Percentiles rank a stretch among this genome's conserved stretches.
These are phyloP conservation scores for Hormaphis cornu DNA, from an alignment of 1,140 invertebrate species.

Conservation along the genomic window DNA sequence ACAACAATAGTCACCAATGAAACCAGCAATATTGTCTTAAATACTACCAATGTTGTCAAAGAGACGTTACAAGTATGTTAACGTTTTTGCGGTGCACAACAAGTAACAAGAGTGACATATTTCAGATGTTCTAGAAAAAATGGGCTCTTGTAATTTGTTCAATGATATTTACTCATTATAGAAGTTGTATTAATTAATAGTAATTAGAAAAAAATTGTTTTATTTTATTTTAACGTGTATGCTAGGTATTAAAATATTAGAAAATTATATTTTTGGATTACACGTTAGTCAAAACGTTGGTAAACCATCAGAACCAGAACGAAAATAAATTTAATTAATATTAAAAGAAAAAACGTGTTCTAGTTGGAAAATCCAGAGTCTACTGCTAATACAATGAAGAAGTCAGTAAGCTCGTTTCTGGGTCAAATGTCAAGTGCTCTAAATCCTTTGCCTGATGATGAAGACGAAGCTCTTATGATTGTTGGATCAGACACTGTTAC, in stretches of 20 bases:
- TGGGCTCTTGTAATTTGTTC: too few relatives aligned
- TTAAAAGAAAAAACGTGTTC: conserved; percentile 35
- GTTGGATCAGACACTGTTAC: conserved; percentile 51
- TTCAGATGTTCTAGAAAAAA: too few relatives aligned
- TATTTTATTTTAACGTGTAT: neutral
- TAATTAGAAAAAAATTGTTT: conserved; percentile 22
- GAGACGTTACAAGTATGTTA: conserved; percentile 56
- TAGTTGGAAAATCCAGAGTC: conserved; percentile 59
- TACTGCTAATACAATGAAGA: conserved; percentile 57
- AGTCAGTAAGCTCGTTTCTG: conserved; percentile 56
- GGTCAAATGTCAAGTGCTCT: conserved; percentile 54
- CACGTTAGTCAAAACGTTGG: neutral
- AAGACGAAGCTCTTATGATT: conserved; percentile 55
- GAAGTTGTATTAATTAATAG: too few relatives aligned
- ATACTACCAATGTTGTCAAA: conserved; percentile 53
- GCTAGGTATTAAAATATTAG: too few relatives aligned
- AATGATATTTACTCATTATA: too few relatives aligned
- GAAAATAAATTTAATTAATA: too few relatives aligned
- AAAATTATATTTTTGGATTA: too few relatives aligned
- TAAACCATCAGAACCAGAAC: neutral
- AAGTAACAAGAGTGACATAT: neutral
- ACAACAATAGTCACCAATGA: conserved; percentile 58
- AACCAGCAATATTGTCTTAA: conserved; percentile 53
- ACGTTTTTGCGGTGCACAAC: neutral
- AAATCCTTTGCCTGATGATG: conserved; percentile 58